Base-by-base conservation (phyloP, 2,113 vertebrate species). In the Ictalurus furcatus region DNA sequence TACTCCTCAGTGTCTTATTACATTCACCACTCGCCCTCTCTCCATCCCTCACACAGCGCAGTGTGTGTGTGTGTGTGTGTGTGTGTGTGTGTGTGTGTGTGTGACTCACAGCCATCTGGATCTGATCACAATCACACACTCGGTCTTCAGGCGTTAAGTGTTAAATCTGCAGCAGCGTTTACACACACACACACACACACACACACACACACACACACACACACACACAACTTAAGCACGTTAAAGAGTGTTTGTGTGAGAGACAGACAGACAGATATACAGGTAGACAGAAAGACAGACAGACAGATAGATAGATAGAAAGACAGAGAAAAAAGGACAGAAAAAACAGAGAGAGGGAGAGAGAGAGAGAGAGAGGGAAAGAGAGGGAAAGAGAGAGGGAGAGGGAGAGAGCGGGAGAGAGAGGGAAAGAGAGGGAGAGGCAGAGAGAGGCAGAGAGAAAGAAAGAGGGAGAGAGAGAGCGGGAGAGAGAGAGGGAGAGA, bases 51-150 rank as follows among this genome's bases (percentile, higher is more conserved):
- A 82, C 25, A 82, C 19, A 58, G 52, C 7, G 25, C 19, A 0
- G 3, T 83, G 71, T 74, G 71, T 74, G 71, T 74, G 71, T 74
- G 71, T 74, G 73, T 76, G 7, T 83, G 17, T 83, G 74, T 48
- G 40, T 78, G 74, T 78, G 73, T 76, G 73, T 76, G 73, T 76
- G 73, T 76, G 73, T 76, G 73, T 76, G 73, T 76, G 13, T n/a
- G 67, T 34, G 13, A 19, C 79, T 58, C 54, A 19, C 54, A 19
- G 9, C 80, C n/a, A 59, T 83, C 52, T 83, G 80, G 80, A 83
- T 16, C 56, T 58, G 80, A 82, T 82, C 80, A 58, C 54, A 82
- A 82, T 37, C 80, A 82, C 80, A 82, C 80, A 82, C 80, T 59
- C 17, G 17, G 16, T 81, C 79, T 54, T n/a, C 52, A 81, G 79